Evolutionary conservation across 2,888 invertebrate genomes (phyloP).

Genomic region (Elmis aenea): DNA sequence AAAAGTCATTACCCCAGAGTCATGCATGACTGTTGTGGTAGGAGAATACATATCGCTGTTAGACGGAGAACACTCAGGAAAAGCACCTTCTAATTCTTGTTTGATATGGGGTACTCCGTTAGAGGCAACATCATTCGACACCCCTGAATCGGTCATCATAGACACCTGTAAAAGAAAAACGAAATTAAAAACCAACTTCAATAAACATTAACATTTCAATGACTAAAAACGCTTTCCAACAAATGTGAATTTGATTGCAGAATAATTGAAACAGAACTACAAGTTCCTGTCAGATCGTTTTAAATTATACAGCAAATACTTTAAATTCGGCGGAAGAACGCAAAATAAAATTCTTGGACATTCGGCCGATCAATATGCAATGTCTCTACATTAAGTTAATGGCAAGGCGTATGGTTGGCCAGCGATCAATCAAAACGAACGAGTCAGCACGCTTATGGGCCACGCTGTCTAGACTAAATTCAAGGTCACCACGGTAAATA

Average conservation of each 20-base stretch:
- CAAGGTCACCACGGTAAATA: conserved; percentile 22
- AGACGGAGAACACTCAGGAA: conserved; percentile 50
- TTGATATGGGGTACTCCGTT: conserved; percentile 44
- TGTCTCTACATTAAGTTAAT: conserved; percentile 21
- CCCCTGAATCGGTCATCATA: conserved; percentile 61
- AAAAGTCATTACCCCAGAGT: conserved; percentile 43
- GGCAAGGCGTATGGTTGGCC: conserved; percentile 20
- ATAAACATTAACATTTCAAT: not conserved
- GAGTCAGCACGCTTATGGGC: conserved; percentile 24
- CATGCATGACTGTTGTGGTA: conserved; percentile 49
- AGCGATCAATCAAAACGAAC: conserved; percentile 28
- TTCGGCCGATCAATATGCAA: conserved; percentile 19
- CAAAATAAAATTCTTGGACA: no score
- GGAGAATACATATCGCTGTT: conserved; percentile 53
- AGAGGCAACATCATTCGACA: conserved; percentile 29
- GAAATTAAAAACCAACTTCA: not conserved
- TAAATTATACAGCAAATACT: no score
- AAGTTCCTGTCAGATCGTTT: no score
- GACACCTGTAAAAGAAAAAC: conserved; percentile 55
- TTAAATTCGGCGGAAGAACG: no score
- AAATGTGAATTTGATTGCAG: no score
- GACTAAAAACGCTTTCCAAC: not conserved
- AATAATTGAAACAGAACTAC: no score
- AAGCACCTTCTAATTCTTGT: conserved; percentile 55
- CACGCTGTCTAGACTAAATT: conserved; percentile 31